Conservation (phyloP, 2,113 vertebrate species). For the Ameiurus melas region DNA sequence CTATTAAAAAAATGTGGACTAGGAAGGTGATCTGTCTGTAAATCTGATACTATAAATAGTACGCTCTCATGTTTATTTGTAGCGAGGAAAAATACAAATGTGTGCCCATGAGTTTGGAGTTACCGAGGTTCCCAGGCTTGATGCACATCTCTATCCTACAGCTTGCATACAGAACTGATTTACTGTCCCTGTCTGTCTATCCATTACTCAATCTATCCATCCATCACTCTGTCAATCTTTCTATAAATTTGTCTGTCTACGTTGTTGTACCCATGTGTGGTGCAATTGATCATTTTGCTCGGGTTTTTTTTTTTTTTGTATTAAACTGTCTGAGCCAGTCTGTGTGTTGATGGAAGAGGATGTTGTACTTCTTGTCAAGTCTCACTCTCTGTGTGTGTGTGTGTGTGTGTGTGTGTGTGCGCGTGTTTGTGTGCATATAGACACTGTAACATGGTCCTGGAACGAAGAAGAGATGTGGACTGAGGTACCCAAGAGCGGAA, state of each 20-base stretch:
- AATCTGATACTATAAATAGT: not conserved
- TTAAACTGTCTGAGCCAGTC: not conserved
- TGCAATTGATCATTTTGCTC: not conserved
- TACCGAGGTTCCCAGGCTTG: not conserved
- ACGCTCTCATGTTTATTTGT: not conserved
- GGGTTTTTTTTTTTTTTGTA: not conserved
- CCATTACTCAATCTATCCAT: not conserved
- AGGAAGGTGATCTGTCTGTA: not conserved
- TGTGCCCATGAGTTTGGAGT: not conserved
- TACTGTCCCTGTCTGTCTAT: not conserved
- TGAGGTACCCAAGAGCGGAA: constrained; percentile 91
- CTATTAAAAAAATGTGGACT: not conserved
- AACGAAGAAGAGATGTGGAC: constrained; percentile 98
- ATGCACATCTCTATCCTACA: not conserved
- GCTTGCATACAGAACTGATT: not conserved
- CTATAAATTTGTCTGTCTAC: not conserved
- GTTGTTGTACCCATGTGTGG: not conserved
- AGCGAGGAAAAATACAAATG: not conserved
- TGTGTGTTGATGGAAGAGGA: not conserved
- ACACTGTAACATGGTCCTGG: constrained; percentile 95
- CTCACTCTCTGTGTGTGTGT: not conserved
- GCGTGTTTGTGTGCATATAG: constrained; percentile 63
- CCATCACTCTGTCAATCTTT: not conserved
- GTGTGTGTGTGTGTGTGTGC: too few species aligned
- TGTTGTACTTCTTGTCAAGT: not conserved